These are phyloP conservation scores for Pelvicachromis taeniatus DNA, from an alignment of 2,113 vertebrate species.

Conservation along the genomic window DNA sequence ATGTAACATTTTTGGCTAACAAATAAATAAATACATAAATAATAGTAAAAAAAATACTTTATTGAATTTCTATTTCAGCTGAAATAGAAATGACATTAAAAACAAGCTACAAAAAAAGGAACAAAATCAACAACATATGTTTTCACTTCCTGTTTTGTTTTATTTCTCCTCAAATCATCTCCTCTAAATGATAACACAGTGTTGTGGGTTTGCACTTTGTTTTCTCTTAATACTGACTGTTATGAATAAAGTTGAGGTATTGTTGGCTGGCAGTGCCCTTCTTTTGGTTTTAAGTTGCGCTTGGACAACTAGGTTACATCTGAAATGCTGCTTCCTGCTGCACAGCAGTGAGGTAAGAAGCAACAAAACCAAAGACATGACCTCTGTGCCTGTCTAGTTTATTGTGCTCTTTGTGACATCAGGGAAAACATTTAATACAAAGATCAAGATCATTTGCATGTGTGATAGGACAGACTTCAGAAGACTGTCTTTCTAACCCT, in stretches of 20 bases:
- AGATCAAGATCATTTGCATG: neutral
- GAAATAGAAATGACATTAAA: neutral
- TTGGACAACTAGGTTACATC: neutral
- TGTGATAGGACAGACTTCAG: neutral
- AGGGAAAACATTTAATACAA: rapidly evolving
- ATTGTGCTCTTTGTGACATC: neutral
- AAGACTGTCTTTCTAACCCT: neutral
- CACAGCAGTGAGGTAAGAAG: neutral
- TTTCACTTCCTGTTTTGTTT: neutral
- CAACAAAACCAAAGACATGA: neutral
- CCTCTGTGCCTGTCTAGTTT: neutral
- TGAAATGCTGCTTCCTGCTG: neutral
- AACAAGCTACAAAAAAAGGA: neutral
- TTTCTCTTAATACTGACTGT: neutral
- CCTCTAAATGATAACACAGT: neutral
- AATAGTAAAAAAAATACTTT: neutral
- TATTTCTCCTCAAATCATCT: neutral
- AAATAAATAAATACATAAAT: neutral
- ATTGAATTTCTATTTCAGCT: neutral
- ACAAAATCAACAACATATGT: neutral
- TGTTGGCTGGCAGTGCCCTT: neutral
- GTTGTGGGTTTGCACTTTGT: neutral
- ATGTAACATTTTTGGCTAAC: neutral
- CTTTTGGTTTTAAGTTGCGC: neutral
- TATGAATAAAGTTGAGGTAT: neutral